Conservation (phyloP, 2,113 vertebrate genomes). For the Spea multiplicata region DNA sequence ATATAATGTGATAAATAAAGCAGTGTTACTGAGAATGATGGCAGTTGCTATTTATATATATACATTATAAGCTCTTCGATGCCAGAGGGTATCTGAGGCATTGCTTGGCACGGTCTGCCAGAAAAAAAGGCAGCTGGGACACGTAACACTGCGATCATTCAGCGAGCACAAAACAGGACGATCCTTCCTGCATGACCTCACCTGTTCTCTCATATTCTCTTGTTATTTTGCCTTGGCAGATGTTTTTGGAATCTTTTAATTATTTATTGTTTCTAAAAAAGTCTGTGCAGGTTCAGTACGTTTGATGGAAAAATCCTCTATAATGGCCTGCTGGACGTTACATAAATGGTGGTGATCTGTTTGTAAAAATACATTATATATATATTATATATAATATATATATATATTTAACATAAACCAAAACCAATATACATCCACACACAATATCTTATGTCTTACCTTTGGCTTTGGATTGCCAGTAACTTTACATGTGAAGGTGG, state of each 20-base stretch:
- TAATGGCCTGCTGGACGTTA: too few relatives aligned
- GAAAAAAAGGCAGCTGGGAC: not conserved
- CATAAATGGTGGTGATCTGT: too few relatives aligned
- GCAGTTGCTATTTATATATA: not conserved
- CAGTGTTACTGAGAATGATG: not conserved
- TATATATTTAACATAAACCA: too few relatives aligned
- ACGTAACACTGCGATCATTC: not conserved
- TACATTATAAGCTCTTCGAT: not conserved
- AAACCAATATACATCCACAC: too few relatives aligned
- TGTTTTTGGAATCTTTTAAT: too few relatives aligned
- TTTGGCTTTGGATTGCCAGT: slow-evolving; percentile 89
- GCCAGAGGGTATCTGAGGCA: not conserved
- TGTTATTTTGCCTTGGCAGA: not conserved
- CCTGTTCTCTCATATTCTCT: not conserved
- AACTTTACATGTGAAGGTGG: slow-evolving; percentile 90
- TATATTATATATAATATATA: too few relatives aligned
- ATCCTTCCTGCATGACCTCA: slow-evolving; percentile 1
- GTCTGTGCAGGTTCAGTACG: too few relatives aligned
- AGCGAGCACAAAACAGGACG: not conserved
- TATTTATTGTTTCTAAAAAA: too few relatives aligned
- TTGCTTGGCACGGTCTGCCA: not conserved
- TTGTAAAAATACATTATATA: too few relatives aligned
- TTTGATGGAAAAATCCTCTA: too few relatives aligned
- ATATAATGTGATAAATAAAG: not conserved
- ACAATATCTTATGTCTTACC: slow-evolving; percentile 63